These are phyloP conservation scores for Megathymus violae DNA, from an alignment of 1,140 invertebrate species.

Conservation along the genomic window DNA sequence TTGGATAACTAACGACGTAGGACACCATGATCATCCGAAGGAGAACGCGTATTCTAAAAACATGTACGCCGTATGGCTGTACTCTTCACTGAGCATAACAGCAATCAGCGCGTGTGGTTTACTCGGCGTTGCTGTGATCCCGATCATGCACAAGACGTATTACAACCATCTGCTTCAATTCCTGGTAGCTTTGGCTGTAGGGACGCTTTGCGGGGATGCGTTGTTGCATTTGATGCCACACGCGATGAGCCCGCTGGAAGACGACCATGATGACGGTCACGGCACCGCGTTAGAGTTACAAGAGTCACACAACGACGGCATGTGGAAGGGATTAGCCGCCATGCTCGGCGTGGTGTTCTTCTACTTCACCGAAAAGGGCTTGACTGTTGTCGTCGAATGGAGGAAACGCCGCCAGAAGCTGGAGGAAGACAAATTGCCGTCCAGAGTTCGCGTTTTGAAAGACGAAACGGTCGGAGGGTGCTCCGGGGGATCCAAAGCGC, in stretches of 20 bases:
- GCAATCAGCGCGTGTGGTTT: slow-evolving; percentile 93
- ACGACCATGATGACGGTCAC: slow-evolving; percentile 60
- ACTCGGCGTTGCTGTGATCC: slow-evolving; percentile 93
- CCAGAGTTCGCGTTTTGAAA: slow-evolving; percentile 87
- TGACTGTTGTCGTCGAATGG: slow-evolving; percentile 92
- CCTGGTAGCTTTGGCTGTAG: slow-evolving; percentile 95
- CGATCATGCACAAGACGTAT: slow-evolving; percentile 94
- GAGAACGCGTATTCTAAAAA: slow-evolving; percentile 64
- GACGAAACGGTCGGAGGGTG: slow-evolving; percentile 84
- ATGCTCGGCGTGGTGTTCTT: slow-evolving; percentile 94
- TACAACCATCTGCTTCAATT: slow-evolving; percentile 96
- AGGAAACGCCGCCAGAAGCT: slow-evolving; percentile 86
- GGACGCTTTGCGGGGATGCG: slow-evolving; percentile 95
- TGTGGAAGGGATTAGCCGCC: slow-evolving; percentile 93
- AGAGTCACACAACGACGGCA: slow-evolving; percentile 85
- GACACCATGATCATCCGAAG: slow-evolving; percentile 35
- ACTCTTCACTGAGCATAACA: slow-evolving; percentile 91
- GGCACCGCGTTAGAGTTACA: slow-evolving; percentile 49
- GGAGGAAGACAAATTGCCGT: slow-evolving; percentile 85
- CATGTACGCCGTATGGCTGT: slow-evolving; percentile 89
- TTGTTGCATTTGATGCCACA: slow-evolving; percentile 96
- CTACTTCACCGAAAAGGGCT: slow-evolving; percentile 92
- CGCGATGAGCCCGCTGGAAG: slow-evolving; percentile 86
- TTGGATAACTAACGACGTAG: slow-evolving; percentile 34
- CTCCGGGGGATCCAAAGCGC: slow-evolving; percentile 81